Base-by-base conservation (phyloP, 2,113 vertebrate genomes). In the Campylomormyrus tamandua region DNA sequence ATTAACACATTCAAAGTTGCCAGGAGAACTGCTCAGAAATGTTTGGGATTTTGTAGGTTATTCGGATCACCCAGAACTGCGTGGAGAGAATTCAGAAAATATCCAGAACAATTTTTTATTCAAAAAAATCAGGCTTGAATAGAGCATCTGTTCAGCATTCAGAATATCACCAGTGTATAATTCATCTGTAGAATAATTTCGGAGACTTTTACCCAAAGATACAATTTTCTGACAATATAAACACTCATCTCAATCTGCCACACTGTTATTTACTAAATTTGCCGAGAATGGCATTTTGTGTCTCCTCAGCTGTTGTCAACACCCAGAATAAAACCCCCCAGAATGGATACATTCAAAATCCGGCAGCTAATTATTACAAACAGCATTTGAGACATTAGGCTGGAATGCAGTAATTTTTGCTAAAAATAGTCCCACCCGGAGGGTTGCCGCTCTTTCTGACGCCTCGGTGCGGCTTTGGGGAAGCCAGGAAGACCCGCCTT, bases 241-340 rank as follows among this genome's bases (percentile, higher is more conserved):
- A 45, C 24, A 86, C 24, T 86, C 84, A 86, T 46, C 84, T 50
- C 48, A 52, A 50, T 31, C 8, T n/a, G 11, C n/a, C 10, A 24
- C 45, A 87, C 48, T 87, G 11, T 87, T 87, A 53, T 84, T 84
- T 46, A 52, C n/a, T n/a, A 87, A 39, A 35, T 87, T 52, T 87
- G 48, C 85, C n/a, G 1, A 87, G 50, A 48, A 35, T 19, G 50
- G 11, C 85, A 17, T 56, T 53, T 56, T 53, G 17, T 1, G 0
- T 48, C 13, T 35, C 50, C 48, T 87, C 49, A n/a, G 50, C 49
- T 27, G 46, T 52, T 86, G 48, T 49, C 83, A 86, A 48, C n/a
- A 87, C 10, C 50, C 50, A 52, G 49, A 87, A 31, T 56, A 31
- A 87, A 53, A 9, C 0, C 15, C 8, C 48, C 13, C 27, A 42